Evolutionary conservation across 2,888 invertebrate genomes (phyloP).

Genomic region (Synergus umbraculus): DNA sequence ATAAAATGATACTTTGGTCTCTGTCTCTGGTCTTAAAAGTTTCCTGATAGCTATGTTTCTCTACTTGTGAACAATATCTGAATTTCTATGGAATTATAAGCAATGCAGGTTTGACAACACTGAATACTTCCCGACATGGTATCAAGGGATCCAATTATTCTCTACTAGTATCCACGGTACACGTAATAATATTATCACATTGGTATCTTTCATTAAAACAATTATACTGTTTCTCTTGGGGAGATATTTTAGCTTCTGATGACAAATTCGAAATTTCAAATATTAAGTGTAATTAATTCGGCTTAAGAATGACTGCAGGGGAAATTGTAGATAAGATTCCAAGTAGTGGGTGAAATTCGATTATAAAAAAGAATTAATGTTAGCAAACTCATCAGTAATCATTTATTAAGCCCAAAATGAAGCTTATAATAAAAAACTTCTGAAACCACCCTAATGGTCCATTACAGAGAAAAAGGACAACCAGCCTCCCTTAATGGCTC

Average conservation of each 20-base stretch:
- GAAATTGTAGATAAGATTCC: background rate
- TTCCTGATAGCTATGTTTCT: background rate
- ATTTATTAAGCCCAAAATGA: background rate
- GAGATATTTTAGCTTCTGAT: background rate
- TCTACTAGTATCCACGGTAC: background rate
- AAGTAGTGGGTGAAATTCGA: background rate
- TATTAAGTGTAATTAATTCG: background rate
- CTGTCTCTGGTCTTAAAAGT: background rate
- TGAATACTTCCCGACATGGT: background rate
- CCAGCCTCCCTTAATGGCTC: background rate
- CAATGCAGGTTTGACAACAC: background rate
- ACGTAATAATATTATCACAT: background rate
- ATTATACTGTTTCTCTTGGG: background rate
- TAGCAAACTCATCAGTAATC: background rate
- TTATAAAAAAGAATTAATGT: background rate
- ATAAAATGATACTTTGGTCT: constrained; percentile 20
- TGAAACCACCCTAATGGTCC: background rate
- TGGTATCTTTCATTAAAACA: background rate
- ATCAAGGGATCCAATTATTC: background rate
- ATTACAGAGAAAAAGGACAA: background rate
- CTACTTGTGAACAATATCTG: background rate
- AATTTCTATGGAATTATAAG: background rate
- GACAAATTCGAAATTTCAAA: background rate
- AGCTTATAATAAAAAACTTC: background rate
- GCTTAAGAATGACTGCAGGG: background rate